Percentiles rank a stretch among this genome's conserved stretches.
phyloP scores from a whole-genome alignment of 2,113 vertebrate genomes.

The Elachura formosa region DNA sequence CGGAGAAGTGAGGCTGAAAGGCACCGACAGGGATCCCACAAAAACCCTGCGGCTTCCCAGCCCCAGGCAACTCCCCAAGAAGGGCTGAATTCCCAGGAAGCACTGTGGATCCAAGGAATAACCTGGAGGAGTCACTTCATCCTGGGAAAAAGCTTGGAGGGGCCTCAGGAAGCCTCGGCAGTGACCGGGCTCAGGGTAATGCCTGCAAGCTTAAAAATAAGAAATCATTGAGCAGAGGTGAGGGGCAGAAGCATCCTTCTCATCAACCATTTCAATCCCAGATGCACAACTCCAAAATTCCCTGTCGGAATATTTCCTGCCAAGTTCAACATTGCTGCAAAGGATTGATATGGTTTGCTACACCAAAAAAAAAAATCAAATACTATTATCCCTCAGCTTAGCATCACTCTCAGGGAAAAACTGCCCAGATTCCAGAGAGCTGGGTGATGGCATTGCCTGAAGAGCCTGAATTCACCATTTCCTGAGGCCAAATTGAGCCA shows the following conservation, averaged over 20 bases:
- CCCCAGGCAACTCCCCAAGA: neutral
- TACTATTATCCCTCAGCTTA: neutral
- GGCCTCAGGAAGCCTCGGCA: neutral
- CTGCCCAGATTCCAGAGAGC: neutral
- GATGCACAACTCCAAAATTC: neutral
- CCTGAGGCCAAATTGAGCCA: neutral
- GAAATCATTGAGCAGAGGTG: neutral
- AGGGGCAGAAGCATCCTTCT: neutral
- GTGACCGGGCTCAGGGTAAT: rapidly evolving
- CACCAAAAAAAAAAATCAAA: neutral
- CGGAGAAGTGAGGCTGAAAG: rapidly evolving
- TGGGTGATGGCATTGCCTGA: neutral
- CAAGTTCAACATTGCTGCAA: neutral
- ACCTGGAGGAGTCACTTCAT: neutral
- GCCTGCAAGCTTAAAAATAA: neutral
- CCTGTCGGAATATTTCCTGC: neutral
- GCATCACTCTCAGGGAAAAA: neutral
- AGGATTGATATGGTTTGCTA: rapidly evolving
- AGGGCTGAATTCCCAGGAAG: neutral
- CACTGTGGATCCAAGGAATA: rapidly evolving
- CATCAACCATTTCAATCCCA: neutral
- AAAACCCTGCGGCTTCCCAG: neutral
- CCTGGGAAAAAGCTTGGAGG: neutral
- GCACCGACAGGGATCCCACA: neutral
- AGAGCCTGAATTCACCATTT: neutral